These are phyloP conservation scores for Nerophis ophidion DNA, from an alignment of 2,113 vertebrate genomes.

Conservation along the genomic window DNA sequence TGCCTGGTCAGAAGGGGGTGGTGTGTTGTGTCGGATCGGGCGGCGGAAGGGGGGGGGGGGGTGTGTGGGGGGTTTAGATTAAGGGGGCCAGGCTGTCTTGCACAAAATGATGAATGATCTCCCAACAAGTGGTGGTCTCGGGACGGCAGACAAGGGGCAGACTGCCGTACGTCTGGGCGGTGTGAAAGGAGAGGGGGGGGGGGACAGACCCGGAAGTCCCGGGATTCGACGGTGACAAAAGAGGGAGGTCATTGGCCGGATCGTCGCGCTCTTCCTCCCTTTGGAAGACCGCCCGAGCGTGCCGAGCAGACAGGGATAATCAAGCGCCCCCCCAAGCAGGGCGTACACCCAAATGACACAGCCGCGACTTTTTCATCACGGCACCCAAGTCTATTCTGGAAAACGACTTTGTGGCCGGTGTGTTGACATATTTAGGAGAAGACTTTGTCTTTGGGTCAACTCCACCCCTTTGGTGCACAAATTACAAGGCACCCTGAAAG, in stretches of 20 bases:
- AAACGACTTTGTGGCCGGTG: conserved; percentile 47
- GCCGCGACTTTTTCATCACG: conserved; percentile 57
- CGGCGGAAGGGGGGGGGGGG: conserved; percentile 45
- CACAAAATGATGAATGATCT: conserved; percentile 82
- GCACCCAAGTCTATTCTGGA: conserved; percentile 26
- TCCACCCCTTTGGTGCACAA: conserved; percentile 52
- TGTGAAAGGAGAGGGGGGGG: conserved; percentile 40
- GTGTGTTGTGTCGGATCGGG: conserved; percentile 7
- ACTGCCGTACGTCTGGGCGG: conserved; percentile 43
- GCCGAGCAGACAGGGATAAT: conserved; percentile 34
- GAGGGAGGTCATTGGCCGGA: conserved; percentile 38
- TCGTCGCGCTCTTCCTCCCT: conserved; percentile 45
- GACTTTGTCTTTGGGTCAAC: conserved; percentile 47
- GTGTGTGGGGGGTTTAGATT: conserved; percentile 67
- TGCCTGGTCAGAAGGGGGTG: conserved; percentile 45
- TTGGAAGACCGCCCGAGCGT: conserved; percentile 31
- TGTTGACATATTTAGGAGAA: conserved; percentile 42
- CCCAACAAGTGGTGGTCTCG: conserved; percentile 47
- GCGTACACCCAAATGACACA: conserved; percentile 42
- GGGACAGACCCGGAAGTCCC: conserved; percentile 42
- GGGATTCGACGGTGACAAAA: conserved; percentile 20
- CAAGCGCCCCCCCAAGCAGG: conserved; percentile 36
- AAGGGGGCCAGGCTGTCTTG: conserved; percentile 78
- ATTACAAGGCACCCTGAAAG: conserved; percentile 46
- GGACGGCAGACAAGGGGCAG: conserved; percentile 62